Base-by-base conservation (phyloP, 2,888 invertebrate genomes). In the Eupithecia subumbrata region DNA sequence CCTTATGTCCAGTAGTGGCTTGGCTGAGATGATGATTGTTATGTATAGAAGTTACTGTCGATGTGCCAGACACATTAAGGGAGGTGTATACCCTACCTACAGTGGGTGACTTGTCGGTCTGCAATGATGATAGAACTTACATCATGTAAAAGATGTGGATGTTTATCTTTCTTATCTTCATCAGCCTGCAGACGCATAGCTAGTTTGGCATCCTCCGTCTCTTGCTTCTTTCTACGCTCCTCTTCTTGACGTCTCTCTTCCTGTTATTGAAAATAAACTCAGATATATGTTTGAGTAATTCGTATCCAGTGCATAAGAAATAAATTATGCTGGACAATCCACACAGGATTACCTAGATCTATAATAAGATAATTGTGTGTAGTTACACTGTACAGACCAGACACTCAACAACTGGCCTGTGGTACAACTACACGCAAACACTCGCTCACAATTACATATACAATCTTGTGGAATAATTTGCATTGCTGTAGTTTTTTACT, bases 161-260 rank as follows among this genome's bases (percentile, higher is more conserved):
- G 83, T 8, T 81, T 82, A 77, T 93, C 93, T 66, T 87, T 87
- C 72, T 88, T 90, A 76, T 94, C 88, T 79, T 95, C 95, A 82
- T 95, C 94, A 8, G 92, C 95, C 76, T 95, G 95, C 56, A 95
- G 84, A 4, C 89, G 85, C 80, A 92, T 87, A 12, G 94, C 93
- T 52, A 94, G 84, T 78, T 93, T 94, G 34, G 93, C 94, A 87
- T 95, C 95, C 76, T 94, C 95, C 74, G 86, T 88, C 81, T 95
- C 95, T 79, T 94, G 92, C 80, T 92, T 93, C 80, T 87, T 90
- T 78, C 91, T 90, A 70, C 92, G 91, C 79, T 92, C 93, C 81
- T 92, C 92, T 76, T 89, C 88, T 81, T 90, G 87, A 63, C 87
- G 87, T 80, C 92, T 88, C 72, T 92, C 91, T 77, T 84, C 91